Evolutionary conservation across 2,113 vertebrate species (phyloP).

Genomic region (Melanerpes aurifrons): DNA sequence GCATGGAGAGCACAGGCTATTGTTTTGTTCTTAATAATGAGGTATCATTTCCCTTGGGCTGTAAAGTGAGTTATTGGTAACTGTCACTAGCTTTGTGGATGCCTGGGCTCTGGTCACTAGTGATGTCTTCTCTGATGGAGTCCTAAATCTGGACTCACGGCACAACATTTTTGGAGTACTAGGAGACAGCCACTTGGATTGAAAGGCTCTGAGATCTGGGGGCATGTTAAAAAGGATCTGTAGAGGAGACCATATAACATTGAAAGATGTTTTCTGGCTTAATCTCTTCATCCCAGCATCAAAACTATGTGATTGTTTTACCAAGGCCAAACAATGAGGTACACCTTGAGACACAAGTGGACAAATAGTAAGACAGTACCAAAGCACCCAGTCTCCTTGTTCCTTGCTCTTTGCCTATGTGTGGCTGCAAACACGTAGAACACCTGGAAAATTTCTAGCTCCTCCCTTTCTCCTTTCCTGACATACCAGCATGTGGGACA

Average conservation of each 20-base stretch:
- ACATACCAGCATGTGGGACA: not conserved
- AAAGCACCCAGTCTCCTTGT: not conserved
- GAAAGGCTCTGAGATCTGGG: not conserved
- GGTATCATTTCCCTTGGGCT: not conserved
- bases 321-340: not conserved
- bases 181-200: accelerated
- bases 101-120: not conserved
- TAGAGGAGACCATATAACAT: not conserved
- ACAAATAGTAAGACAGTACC: not conserved
- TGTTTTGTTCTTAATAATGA: not conserved
- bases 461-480: not conserved
- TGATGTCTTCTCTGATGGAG: not conserved
- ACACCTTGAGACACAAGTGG: not conserved
- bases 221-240: not conserved
- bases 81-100: not conserved
- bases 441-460: not conserved
- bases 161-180: not conserved
- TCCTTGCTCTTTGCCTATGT: not conserved
- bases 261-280: not conserved
- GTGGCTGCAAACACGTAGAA: not conserved
- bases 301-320: not conserved
- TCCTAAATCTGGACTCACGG: not conserved
- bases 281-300: not conserved
- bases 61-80: not conserved
- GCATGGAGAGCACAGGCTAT: accelerated